Percentiles rank a stretch among this genome's conserved stretches.
Evolutionary conservation across 2,888 invertebrate genomes (phyloP).

Genomic region (Cheilosia grossa): DNA sequence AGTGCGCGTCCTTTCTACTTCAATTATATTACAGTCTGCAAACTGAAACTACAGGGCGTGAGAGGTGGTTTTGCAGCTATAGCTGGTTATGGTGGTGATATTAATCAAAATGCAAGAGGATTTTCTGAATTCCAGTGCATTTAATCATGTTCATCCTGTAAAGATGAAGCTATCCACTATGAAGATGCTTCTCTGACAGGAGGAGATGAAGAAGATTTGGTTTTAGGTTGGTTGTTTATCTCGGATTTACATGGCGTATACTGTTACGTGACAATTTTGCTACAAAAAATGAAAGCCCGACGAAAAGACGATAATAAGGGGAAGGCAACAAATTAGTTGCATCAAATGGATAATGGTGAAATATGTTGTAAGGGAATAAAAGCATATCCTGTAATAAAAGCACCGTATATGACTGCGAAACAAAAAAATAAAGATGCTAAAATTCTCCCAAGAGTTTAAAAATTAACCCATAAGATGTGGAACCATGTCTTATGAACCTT

Average conservation of each 20-base stretch:
- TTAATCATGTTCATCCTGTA: conserved; percentile 57
- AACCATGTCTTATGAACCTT: too few species aligned
- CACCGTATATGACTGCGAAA: too few species aligned
- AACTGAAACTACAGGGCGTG: not conserved
- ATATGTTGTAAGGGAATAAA: too few species aligned
- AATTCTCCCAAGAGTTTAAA: too few species aligned
- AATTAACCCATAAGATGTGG: too few species aligned
- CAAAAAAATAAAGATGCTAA: too few species aligned
- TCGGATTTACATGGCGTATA: not conserved
- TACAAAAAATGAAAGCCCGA: not conserved
- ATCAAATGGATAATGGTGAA: too few species aligned
- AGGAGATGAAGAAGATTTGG: conserved; percentile 38
- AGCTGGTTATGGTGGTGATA: conserved; percentile 27
- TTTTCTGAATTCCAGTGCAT: conserved; percentile 60
- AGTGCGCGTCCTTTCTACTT: conserved; percentile 46
- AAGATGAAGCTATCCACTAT: conserved; percentile 39
- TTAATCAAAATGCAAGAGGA: conserved; percentile 64
- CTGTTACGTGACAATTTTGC: not conserved
- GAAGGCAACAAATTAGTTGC: not conserved
- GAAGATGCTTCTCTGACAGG: conserved; percentile 31
- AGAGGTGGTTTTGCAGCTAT: conserved; percentile 22
- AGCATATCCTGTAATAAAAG: too few species aligned
- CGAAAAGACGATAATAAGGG: conserved; percentile 7
- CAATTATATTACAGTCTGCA: conserved; percentile 54
- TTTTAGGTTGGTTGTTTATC: conserved; percentile 17